Base-by-base conservation (phyloP, 2,113 vertebrate species). In the Callithrix jacchus region DNA sequence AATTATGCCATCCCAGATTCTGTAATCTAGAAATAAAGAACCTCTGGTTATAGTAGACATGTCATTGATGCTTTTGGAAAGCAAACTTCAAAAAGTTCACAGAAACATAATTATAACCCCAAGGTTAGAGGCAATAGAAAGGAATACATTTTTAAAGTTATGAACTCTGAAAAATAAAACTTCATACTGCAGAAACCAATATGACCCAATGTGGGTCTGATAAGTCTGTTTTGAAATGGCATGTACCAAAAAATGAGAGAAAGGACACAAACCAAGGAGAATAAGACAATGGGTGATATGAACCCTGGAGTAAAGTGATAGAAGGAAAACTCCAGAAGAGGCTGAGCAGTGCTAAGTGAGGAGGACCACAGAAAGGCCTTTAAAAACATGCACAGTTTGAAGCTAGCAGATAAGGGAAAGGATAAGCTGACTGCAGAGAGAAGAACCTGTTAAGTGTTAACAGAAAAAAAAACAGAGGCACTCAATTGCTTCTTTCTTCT, bases 401-500 rank as follows among this genome's bases (percentile, higher is more conserved):
- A 83, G 80, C 40, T 56, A 47, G 71, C 87, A 45, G 90, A 40
- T 58, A 45, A 79, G 54, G 84, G 42, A 49, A 89, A 9, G 3
- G 47, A 6, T 93, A 79, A 81, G 8, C 92, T 47, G 71, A 8
- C 16, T 37, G 71, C 71, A 54, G 23, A 42, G 85, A 87, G 88
- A 70, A 73, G 91, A 96, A 56, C 47, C 84, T 80, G 74, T 80
- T 93, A 80, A 89, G 71, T 56, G 92, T 84, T 87, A 95, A 90
- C 49, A 91, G 68, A 87, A n/a, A 52, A 74, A 74, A 95, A 82
- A 20, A 49, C 71, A 68, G 64, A 81, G 52, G 49, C 71, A 73
- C 40, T 97, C 81, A 96, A 93, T 85, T 17, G 58, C 20, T 87
- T 61, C 76, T 97, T 95, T 97, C 88, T 96, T 96, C 81, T 82